A percentile compares a stretch with the other conserved stretches of the same genome.
phyloP scores from a whole-genome alignment of 2,113 vertebrate species.

The Agapornis roseicollis region DNA sequence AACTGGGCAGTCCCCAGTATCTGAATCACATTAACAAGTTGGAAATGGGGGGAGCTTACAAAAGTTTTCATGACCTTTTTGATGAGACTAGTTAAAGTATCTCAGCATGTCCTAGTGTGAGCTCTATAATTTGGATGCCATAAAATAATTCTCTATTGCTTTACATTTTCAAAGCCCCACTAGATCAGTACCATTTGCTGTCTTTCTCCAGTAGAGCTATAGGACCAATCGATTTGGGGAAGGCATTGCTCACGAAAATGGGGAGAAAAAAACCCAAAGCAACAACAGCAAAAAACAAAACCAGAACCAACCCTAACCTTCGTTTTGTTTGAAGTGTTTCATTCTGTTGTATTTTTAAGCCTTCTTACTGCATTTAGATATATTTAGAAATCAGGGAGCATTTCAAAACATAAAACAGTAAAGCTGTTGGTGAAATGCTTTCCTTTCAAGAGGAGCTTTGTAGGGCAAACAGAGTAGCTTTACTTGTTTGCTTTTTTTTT shows the following conservation, averaged over 20 bases:
- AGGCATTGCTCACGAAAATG: not conserved
- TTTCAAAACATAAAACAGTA: not conserved
- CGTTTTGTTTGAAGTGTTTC: not conserved
- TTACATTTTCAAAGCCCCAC: not conserved
- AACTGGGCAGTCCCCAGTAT: not conserved
- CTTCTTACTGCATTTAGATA: not conserved
- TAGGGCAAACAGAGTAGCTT: not conserved
- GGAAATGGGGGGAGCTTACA: not conserved
- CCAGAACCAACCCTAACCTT: not conserved
- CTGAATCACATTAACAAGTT: not conserved
- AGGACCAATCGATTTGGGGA: not conserved
- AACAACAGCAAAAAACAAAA: not conserved
- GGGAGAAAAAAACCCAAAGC: not conserved
- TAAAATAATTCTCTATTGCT: not conserved
- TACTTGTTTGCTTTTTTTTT: not conserved
- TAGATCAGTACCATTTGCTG: not conserved
- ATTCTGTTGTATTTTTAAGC: not conserved
- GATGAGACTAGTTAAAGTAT: not conserved
- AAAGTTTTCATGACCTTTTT: not conserved
- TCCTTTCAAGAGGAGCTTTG: not conserved
- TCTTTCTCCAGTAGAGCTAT: not conserved
- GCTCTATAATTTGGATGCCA: not conserved
- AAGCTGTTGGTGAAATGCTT: not conserved
- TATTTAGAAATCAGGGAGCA: not conserved
- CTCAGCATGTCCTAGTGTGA: not conserved